Evolutionary conservation across 2,113 vertebrate species (phyloP).

Genomic region (Mugil cephalus): DNA sequence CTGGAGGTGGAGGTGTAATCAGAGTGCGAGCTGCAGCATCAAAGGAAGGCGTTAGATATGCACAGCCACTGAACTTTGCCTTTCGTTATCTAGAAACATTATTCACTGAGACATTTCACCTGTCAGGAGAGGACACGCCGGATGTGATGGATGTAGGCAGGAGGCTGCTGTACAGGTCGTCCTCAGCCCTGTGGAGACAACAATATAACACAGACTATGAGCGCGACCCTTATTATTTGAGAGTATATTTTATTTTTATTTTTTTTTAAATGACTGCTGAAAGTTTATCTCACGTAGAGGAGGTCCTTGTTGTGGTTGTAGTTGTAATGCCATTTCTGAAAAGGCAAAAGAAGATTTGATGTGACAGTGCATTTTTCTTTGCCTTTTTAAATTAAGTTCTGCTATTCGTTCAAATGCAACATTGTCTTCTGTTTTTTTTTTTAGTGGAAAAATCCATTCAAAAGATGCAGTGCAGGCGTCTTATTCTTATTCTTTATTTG

Average conservation of each 20-base stretch:
- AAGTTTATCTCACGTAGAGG: constrained; percentile 51
- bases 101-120: constrained; percentile 48
- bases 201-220: background rate
- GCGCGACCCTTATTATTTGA: background rate
- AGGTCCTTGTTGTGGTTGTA: constrained; percentile 37
- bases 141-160: constrained; percentile 65
- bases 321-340: constrained; percentile 52
- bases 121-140: constrained; percentile 20
- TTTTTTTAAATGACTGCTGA: background rate
- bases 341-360: constrained; percentile 5
- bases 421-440: no score
- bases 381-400: no score
- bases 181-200: constrained; percentile 63
- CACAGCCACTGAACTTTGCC: background rate
- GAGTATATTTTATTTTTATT: background rate
- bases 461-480: no score
- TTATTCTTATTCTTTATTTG: background rate
- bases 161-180: constrained; percentile 72
- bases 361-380: background rate
- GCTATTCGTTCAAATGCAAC: no score
- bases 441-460: no score
- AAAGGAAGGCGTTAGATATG: no score
- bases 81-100: background rate
- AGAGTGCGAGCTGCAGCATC: no score
- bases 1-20: no score